Evolutionary conservation across 2,113 vertebrate species (phyloP), one percentile per base, ranked within the genome.

Genomic region (Myotis davidii): DNA sequence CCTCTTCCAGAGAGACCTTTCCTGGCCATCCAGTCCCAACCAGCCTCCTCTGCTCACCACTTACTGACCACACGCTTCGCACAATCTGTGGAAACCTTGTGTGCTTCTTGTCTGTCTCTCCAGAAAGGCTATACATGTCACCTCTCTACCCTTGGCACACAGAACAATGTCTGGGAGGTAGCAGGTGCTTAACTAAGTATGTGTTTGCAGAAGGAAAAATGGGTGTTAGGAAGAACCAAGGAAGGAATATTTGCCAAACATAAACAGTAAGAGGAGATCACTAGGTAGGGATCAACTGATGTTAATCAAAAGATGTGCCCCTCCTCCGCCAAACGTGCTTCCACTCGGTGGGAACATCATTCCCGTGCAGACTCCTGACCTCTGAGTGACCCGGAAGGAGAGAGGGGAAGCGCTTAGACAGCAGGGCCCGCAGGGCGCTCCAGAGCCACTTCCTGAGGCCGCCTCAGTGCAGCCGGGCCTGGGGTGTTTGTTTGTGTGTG

Each of bases 401-500:
- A 67, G 50, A 81, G 61, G 12, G 73, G 48, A 61, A 56, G 65
- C 67, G 39, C 29, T 78, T 27, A 6, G 34, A 48, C 1, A 78
- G 20, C 18, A 70, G 37, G 34, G 3, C 27, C 34, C n/a, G 20
- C 18, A 70, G 37, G 34, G 3, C 27, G 32, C 39, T 50, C n/a
- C 21, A 65, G 34, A 92, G 64, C 37, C 37, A 74, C 72, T 59
- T 32, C 25, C 56, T 13, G 17, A 83, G 52, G 27, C 27, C 69
- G 37, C 34, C 29, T 23, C 27, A 12, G 54, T 11, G 29, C 29
- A 65, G 84, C 8, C 29, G 0, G 1, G 88, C 37, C 18, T 0
- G 0, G 18, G 14, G 13, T 96, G 90, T 97, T 97, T 96, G 83
- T 74, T 29, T 89, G 11, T 95, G 50, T 97, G 82, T 95, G 88